Conservation (phyloP, 1,140 invertebrate species). For the Drosophila oshimai region DNA sequence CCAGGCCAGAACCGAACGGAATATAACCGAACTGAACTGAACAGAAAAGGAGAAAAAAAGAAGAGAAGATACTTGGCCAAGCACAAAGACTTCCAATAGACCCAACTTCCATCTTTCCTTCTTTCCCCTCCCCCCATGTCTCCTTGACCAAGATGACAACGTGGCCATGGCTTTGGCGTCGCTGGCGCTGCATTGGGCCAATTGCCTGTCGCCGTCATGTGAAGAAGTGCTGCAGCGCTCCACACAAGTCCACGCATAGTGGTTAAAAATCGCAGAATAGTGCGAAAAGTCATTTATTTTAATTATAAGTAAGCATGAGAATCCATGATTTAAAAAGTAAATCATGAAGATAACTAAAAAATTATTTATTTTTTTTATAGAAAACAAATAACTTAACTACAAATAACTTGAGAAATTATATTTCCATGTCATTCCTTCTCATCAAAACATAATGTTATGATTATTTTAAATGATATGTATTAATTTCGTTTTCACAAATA, state of each 20-base stretch:
- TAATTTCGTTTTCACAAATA: too few relatives aligned
- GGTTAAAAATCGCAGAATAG: background rate
- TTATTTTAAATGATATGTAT: too few relatives aligned
- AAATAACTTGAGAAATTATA: too few relatives aligned
- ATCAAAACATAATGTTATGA: too few relatives aligned
- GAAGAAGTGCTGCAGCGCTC: constrained; percentile 42
- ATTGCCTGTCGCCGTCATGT: constrained; percentile 66
- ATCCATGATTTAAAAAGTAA: too few relatives aligned
- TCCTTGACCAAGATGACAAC: constrained; percentile 55
- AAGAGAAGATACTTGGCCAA: constrained; percentile 28
- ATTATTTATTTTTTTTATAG: too few relatives aligned
- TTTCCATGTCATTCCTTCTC: too few relatives aligned
- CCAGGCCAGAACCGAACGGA: constrained; percentile 24
- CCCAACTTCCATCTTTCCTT: background rate
- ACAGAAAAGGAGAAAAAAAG: background rate
- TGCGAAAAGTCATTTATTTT: too few relatives aligned
- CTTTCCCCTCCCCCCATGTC: background rate
- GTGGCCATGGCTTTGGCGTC: constrained; percentile 56
- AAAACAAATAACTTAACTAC: too few relatives aligned
- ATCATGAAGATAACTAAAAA: background rate
- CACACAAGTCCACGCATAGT: constrained; percentile 31
- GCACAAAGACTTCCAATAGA: constrained; percentile 60
- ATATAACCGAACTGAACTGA: constrained; percentile 15
- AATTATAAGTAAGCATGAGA: too few relatives aligned
- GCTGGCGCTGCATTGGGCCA: constrained; percentile 62